phyloP scores from a whole-genome alignment of 2,888 invertebrate species.

The Ephialtes manifestator region DNA sequence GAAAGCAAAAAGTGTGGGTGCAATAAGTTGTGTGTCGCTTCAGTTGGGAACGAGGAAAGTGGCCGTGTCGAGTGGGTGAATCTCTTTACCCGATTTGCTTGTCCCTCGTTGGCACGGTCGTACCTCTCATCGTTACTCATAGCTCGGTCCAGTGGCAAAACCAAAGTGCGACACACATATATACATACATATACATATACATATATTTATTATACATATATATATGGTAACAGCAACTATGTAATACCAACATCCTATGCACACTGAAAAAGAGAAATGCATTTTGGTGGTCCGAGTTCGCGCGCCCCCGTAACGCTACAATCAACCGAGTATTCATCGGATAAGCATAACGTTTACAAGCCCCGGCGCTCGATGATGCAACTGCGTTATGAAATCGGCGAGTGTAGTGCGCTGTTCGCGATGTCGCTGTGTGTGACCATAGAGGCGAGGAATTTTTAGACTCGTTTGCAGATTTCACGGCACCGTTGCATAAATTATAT shows the following conservation, averaged over 20 bases:
- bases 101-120: slow-evolving; percentile 22
- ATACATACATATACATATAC: neutral
- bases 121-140: too few species aligned
- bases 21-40: too few species aligned
- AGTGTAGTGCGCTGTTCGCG: slow-evolving; percentile 52
- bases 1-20: neutral
- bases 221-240: slow-evolving; percentile 4
- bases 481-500: slow-evolving; percentile 77
- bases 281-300: slow-evolving; percentile 41
- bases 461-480: slow-evolving; percentile 76
- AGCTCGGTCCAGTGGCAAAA: too few species aligned
- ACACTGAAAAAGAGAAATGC: slow-evolving; percentile 8
- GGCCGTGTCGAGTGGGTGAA: slow-evolving; percentile 57
- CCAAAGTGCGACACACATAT: neutral
- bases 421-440: slow-evolving; percentile 42
- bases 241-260: slow-evolving; percentile 14
- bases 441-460: slow-evolving; percentile 75
- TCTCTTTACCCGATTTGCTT: slow-evolving; percentile 60
- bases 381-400: slow-evolving; percentile 77
- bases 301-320: slow-evolving; percentile 68
- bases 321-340: slow-evolving; percentile 77
- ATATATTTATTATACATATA: neutral
- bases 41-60: slow-evolving; percentile 59
- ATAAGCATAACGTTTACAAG: slow-evolving; percentile 75
- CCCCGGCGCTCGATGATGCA: slow-evolving; percentile 72